phyloP scores from a whole-genome alignment of 2,113 vertebrate species.

The Macrotis lagotis region DNA sequence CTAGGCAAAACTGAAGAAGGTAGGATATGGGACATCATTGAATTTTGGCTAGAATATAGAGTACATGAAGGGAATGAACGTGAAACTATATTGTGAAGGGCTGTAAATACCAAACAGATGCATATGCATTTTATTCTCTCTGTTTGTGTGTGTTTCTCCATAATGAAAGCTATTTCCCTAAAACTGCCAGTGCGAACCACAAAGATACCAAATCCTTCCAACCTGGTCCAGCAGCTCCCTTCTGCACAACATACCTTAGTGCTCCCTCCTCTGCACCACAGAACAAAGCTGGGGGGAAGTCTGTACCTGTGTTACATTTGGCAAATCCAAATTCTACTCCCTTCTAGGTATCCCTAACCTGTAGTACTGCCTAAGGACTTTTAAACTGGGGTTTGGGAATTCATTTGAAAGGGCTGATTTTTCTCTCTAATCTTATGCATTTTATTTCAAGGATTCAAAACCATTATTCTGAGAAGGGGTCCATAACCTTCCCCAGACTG shows the following conservation, averaged over 20 bases:
- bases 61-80: no score
- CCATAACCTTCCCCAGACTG: no score
- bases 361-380: not conserved
- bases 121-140: not conserved
- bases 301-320: not conserved
- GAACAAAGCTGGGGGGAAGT: not conserved
- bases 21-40: not conserved
- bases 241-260: not conserved
- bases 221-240: not conserved
- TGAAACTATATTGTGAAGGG: no score
- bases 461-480: no score
- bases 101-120: not conserved
- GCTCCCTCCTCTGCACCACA: not conserved
- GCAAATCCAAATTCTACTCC: not conserved
- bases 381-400: not conserved
- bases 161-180: not conserved
- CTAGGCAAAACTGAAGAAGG: not conserved
- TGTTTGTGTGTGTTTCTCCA: not conserved
- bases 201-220: not conserved
- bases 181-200: not conserved
- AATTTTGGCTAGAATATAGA: not conserved
- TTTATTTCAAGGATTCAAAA: no score
- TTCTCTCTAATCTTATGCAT: not conserved
- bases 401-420: not conserved
- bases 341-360: not conserved